phyloP scores from a whole-genome alignment of 2,888 invertebrate species.

The Ectemnius lituratus region DNA sequence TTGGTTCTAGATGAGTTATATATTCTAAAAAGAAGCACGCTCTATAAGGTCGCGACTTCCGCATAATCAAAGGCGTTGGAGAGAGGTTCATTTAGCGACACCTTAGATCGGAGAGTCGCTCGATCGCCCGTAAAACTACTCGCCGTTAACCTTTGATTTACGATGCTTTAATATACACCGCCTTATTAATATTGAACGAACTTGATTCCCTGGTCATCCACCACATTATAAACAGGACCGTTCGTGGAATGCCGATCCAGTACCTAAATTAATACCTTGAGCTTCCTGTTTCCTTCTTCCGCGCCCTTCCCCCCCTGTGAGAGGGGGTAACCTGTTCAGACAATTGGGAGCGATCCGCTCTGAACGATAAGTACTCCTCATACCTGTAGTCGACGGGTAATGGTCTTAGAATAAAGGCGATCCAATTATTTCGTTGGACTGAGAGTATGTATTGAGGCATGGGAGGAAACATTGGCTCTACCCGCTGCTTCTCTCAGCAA shows the following conservation, averaged over 20 bases:
- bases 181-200: slow-evolving; percentile 1
- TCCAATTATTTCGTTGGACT: slow-evolving; percentile 55
- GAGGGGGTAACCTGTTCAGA: slow-evolving; percentile 33
- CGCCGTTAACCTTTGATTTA: background rate
- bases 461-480: slow-evolving; percentile 47
- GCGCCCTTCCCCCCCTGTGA: slow-evolving; percentile 1
- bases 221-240: slow-evolving; percentile 38
- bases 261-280: slow-evolving; percentile 42
- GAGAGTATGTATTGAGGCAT: slow-evolving; percentile 33
- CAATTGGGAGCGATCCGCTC: slow-evolving; percentile 51
- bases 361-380: slow-evolving; percentile 40
- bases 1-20: background rate
- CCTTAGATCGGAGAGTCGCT: background rate
- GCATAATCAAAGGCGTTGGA: background rate
- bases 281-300: slow-evolving; percentile 22
- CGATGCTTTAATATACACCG: background rate
- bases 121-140: background rate
- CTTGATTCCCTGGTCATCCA: background rate
- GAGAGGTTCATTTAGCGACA: background rate
- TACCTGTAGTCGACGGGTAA: slow-evolving; percentile 29
- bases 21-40: background rate
- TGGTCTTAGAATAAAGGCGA: slow-evolving; percentile 50
- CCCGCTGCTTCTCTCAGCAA: slow-evolving; percentile 30
- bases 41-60: background rate
- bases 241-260: slow-evolving; percentile 17